phyloP scores from a whole-genome alignment of 92 coral and sea anemone genomes.

The Parazoanthus swiftii region DNA sequence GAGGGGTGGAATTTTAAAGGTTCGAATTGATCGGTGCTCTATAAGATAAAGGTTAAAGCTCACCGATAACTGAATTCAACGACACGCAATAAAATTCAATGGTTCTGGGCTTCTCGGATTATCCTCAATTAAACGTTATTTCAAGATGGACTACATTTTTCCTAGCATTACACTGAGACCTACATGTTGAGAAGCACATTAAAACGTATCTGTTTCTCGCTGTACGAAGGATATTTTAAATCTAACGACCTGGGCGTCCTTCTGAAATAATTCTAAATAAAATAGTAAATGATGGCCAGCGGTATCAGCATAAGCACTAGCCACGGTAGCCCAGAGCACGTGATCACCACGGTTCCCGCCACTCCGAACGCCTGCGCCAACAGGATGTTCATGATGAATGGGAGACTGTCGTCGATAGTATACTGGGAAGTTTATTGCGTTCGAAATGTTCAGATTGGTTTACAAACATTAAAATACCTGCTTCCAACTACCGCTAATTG shows the following conservation, averaged over 20 bases:
- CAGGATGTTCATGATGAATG: conserved; percentile 94
- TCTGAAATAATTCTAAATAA: conserved; percentile 95
- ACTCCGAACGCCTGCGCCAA: conserved; percentile 98
- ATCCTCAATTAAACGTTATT: too few relatives aligned
- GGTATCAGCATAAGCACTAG: conserved; percentile 79
- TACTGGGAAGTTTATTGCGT: conserved; percentile 53
- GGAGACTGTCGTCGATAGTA: conserved; percentile 94
- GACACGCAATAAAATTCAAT: too few relatives aligned
- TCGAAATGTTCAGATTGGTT: too few relatives aligned
- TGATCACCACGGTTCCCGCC: conserved; percentile 89
- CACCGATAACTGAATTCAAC: too few relatives aligned
- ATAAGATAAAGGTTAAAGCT: too few relatives aligned
- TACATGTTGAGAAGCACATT: not conserved
- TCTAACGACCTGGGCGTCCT: conserved; percentile 81
- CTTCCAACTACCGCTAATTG: too few relatives aligned
- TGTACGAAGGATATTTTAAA: not conserved
- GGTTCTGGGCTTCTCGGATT: too few relatives aligned
- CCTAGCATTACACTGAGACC: not conserved
- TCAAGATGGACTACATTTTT: too few relatives aligned
- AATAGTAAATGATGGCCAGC: conserved; percentile 84
- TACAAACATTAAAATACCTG: too few relatives aligned
- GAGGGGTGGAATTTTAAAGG: too few relatives aligned
- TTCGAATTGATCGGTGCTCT: too few relatives aligned
- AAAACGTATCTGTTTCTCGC: not conserved
- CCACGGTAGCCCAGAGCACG: conserved; percentile 99